phyloP scores from a whole-genome alignment of 2,888 invertebrate genomes.

The Hyposoter dolosus region DNA sequence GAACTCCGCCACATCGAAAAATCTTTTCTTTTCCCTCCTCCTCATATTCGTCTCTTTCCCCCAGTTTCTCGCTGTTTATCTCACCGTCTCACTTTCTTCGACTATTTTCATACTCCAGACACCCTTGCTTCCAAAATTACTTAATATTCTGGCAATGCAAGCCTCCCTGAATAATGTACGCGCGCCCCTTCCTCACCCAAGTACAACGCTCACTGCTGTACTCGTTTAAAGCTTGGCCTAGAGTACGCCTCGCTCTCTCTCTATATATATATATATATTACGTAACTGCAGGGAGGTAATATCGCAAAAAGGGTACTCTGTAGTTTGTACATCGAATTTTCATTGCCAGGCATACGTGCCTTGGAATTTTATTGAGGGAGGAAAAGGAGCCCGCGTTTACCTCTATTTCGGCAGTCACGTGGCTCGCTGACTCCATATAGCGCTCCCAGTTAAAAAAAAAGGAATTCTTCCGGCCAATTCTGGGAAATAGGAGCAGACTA shows the following conservation, averaged over 20 bases:
- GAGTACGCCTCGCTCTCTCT: background rate
- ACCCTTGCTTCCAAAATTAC: constrained; percentile 69
- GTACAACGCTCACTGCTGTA: constrained; percentile 43
- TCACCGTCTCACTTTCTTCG: constrained; percentile 40
- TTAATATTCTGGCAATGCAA: constrained; percentile 78
- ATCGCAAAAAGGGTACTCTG: constrained; percentile 30
- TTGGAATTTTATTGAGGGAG: constrained; percentile 55
- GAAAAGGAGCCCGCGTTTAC: constrained; percentile 20
- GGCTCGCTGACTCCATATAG: background rate
- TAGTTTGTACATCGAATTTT: constrained; percentile 65
- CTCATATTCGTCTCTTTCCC: constrained; percentile 35
- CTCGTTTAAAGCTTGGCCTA: constrained; percentile 44
- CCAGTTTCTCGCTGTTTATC: constrained; percentile 68
- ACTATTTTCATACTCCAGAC: constrained; percentile 75
- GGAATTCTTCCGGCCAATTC: background rate
- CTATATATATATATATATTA: background rate
- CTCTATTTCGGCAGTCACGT: constrained; percentile 21
- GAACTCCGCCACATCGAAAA: background rate
- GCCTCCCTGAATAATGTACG: constrained; percentile 70
- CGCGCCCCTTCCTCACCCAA: constrained; percentile 13
- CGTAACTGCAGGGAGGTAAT: constrained; percentile 3
- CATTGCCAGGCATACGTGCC: constrained; percentile 66
- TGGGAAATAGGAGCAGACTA: background rate
- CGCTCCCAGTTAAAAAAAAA: background rate
- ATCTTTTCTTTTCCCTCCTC: constrained; percentile 18